A percentile compares a stretch with the other conserved stretches of the same genome.
Evolutionary conservation across 2,888 invertebrate species (phyloP).

Genomic region (Rhagium mordax): DNA sequence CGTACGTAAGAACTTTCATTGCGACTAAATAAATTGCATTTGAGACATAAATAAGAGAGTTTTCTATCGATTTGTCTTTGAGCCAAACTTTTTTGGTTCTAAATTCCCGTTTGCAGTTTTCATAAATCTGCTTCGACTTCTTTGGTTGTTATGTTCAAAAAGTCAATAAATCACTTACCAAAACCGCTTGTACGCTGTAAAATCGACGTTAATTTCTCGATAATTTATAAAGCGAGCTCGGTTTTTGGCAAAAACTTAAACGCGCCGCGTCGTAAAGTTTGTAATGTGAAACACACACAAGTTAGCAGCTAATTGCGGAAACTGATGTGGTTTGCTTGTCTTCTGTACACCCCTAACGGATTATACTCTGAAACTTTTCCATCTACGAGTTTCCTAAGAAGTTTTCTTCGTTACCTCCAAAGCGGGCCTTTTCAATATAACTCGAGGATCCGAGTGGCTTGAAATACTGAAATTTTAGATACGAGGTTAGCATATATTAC

Average conservation of each 20-base stretch:
- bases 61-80: not conserved
- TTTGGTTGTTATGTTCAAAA: not conserved
- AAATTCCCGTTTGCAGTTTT: not conserved
- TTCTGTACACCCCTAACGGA: constrained; percentile 22
- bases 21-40: no score
- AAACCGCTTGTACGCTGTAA: constrained; percentile 14
- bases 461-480: constrained; percentile 5
- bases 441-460: not conserved
- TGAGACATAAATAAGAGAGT: not conserved
- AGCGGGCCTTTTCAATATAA: constrained; percentile 5
- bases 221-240: constrained; percentile 28
- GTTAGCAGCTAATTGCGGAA: constrained; percentile 38
- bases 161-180: constrained; percentile 25
- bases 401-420: constrained; percentile 18
- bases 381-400: constrained; percentile 27
- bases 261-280: constrained; percentile 35
- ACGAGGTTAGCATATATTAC: constrained; percentile 3
- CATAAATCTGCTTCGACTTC: not conserved
- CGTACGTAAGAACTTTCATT: no score
- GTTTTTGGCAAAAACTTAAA: constrained; percentile 36
- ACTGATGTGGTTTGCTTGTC: constrained; percentile 36
- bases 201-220: constrained; percentile 35
- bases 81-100: not conserved
- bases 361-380: constrained; percentile 25
- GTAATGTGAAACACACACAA: constrained; percentile 41